Evolutionary conservation across 53 echinoderm and acorn worm species (phyloP).

Genomic region (Patiria pectinifera): DNA sequence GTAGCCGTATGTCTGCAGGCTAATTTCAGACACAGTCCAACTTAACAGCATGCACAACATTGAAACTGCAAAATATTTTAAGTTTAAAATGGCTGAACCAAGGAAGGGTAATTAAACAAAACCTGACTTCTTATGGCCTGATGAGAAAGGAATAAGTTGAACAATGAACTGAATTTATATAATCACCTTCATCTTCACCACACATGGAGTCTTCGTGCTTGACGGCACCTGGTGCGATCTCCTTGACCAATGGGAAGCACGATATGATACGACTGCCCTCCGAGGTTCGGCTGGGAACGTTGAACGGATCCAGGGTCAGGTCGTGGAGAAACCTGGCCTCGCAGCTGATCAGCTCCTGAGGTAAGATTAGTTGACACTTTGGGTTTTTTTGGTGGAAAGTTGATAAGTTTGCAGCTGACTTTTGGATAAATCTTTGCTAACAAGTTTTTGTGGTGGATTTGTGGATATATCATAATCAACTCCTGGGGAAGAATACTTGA

Average conservation of each 20-base stretch:
- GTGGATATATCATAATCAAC: neutral
- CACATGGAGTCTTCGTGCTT: constrained; percentile 74
- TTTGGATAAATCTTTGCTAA: neutral
- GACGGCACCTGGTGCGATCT: constrained; percentile 62
- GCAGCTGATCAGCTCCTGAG: constrained; percentile 82
- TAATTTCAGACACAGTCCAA: too few species aligned
- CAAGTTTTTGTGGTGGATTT: neutral
- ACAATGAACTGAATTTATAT: neutral
- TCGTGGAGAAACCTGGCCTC: constrained; percentile 80
- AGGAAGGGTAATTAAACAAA: too few species aligned
- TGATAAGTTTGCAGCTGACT: neutral
- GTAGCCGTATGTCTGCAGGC: too few species aligned
- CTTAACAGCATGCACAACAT: too few species aligned
- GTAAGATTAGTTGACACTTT: constrained; percentile 8
- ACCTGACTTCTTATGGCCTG: neutral
- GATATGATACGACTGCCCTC: constrained; percentile 87
- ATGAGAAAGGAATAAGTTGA: neutral
- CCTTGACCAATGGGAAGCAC: constrained; percentile 77
- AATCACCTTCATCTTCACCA: constrained; percentile 80
- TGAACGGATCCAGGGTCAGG: constrained; percentile 76
- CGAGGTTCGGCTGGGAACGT: constrained; percentile 61
- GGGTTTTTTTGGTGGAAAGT: too few species aligned
- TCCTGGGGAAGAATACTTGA: too few species aligned
- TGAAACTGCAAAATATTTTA: too few species aligned
- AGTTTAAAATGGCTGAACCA: too few species aligned